Evolutionary conservation across 2,888 invertebrate genomes (phyloP), one percentile per base, ranked within the genome.

Genomic region (Epistrophe grossulariae): DNA sequence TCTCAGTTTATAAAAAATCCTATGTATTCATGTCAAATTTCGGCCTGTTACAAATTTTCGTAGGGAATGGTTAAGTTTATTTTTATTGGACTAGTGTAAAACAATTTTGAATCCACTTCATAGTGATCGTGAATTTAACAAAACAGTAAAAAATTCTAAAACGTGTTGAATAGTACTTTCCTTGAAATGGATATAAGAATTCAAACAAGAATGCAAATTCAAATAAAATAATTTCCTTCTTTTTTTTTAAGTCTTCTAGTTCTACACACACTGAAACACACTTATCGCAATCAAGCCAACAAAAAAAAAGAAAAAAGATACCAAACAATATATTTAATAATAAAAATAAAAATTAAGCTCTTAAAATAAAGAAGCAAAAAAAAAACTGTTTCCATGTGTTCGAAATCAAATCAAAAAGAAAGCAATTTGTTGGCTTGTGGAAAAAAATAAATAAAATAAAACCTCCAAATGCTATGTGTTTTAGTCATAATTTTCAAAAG

Each of bases 371-470:
- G 6, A 19, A 62, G 28, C 5, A 19, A 62, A 62, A 40, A 60
- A 40, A 13, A 62, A 19, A 24, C 60, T 24, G 43, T 43, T 62
- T 62, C 5, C 40, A 62, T 60, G 60, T 60, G 60, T 60, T 60
- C 60, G 40, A 38, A 60, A 60, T 38, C 24, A 62, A 62, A 62
- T 62, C 62, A 62, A 62, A 60, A 60, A 19, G 24, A 60, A 62
- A 24, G 24, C 24, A 62, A 3, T 40, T 40, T 40, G 62, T 62
- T 62, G 62, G 62, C 62, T 62, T 62, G 24, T 3, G 13, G 38
- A 4, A 19, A 6, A 13, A 40, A 19, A 40, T 40, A 8, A 40
- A 24, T 40, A 8, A 40, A 24, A 19, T 13, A 9, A 15, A 40
- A 60, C 4, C 8, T 31, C 15, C 8, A 57, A 57, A 31, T 57